A percentile compares a stretch with the other conserved stretches of the same genome.
Evolutionary conservation across 2,888 invertebrate genomes (phyloP).

Genomic region (Lycocerus yunnanus): DNA sequence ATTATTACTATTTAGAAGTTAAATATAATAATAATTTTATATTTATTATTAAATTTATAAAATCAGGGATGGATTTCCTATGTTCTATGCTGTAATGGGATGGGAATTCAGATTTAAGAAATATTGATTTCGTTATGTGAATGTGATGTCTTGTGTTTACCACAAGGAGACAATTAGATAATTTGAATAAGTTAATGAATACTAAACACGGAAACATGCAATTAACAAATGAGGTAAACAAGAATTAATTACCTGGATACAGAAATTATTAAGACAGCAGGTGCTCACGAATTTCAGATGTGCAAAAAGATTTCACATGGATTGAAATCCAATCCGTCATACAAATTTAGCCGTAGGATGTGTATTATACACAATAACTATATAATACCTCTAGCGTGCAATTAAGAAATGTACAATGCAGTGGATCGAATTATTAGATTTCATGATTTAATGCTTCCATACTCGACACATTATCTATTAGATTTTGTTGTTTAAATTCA

Average conservation of each 20-base stretch:
- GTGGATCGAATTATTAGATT: no score
- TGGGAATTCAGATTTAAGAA: neutral
- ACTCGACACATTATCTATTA: no score
- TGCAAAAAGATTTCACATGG: neutral
- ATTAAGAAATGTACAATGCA: no score
- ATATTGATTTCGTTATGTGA: neutral
- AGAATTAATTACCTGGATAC: neutral
- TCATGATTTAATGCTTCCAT: no score
- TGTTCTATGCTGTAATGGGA: neutral
- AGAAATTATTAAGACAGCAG: neutral
- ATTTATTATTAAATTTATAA: no score
- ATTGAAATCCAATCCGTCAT: neutral
- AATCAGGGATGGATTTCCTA: neutral
- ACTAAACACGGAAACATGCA: neutral
- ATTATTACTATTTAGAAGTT: no score
- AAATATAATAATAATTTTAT: no score
- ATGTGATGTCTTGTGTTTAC: neutral
- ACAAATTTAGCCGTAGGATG: neutral
- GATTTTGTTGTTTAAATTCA: no score
- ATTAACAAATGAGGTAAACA: neutral
- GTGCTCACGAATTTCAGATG: neutral
- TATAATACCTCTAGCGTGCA: no score
- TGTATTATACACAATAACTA: no score
- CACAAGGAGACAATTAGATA: neutral
- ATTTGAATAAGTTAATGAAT: neutral